Evolutionary conservation across 1,140 invertebrate genomes (phyloP), one percentile per base, ranked within the genome.

Genomic region (Epicauta chinensis): DNA sequence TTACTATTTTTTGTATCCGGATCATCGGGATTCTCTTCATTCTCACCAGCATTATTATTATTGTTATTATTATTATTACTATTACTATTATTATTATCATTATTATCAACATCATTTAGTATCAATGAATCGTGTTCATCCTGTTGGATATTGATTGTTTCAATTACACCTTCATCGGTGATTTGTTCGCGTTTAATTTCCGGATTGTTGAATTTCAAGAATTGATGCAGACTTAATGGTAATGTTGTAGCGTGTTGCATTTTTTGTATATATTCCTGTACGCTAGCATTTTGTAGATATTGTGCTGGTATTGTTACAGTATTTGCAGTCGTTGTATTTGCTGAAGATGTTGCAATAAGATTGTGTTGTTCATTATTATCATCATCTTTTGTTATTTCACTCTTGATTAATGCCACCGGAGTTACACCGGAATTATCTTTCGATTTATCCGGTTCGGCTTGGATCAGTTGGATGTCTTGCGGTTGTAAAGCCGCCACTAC

Each of bases 401-500:
- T 73, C 54, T 78, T 79, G 13, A 78, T 77, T 14, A 77, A 62
- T 2, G 75, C 75, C 1, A 77, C 75, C 0, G 76, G 76, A 1
- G 73, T 74, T 3, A 56, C 55, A 34, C 64, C 60, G 30, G 66
- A 62, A 10, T 55, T 49, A 41, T 59, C 45, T 29, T 32, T 16
- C 37, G 50, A 32, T 39, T 63, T 61, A 23, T 59, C 59, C 34
- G 40, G 31, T 9, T 61, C 55, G 7, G 48, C 44, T 50, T 68
- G 66, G 11, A 78, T 63, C 7, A 79, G 51, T 58, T 79, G 82
- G 56, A 84, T 74, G 57, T 84, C 82, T 55, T 82, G 82, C 0
- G 82, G 81, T 59, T 80, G 79, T 13, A 79, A 29, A 2, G 81
- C 78, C 0, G 82, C 77, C 0, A 84, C 73, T 2, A 84, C 78